phyloP scores from a whole-genome alignment of 2,113 vertebrate genomes.

The Triplophysa tibetana region DNA sequence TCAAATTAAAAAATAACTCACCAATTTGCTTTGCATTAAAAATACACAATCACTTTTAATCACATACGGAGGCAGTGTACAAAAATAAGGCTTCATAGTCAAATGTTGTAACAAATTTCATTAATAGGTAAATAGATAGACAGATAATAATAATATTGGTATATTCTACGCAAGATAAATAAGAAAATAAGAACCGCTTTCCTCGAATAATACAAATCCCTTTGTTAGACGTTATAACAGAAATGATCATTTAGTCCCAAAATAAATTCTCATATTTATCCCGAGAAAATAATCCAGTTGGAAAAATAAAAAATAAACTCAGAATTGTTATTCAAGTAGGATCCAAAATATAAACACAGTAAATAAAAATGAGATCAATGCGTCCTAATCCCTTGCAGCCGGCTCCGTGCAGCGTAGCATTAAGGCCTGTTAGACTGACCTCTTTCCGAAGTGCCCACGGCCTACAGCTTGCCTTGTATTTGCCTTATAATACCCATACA shows the following conservation, averaged over 20 bases:
- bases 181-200: background rate
- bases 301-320: background rate
- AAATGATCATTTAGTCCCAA: background rate
- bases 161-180: background rate
- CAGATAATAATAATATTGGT: slow-evolving; percentile 43
- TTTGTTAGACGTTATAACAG: background rate
- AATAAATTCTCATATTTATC: background rate
- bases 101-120: background rate
- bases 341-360: background rate
- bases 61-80: background rate
- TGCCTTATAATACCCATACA: slow-evolving; percentile 72
- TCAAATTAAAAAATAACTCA: background rate
- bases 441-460: slow-evolving; percentile 12
- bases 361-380: background rate
- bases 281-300: background rate
- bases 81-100: background rate
- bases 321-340: background rate
- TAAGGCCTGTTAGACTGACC: slow-evolving; percentile 40
- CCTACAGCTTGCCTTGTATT: slow-evolving; percentile 62
- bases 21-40: background rate
- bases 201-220: background rate
- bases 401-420: slow-evolving; percentile 20
- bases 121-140: slow-evolving; percentile 42
- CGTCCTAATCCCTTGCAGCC: slow-evolving; percentile 36
- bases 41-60: background rate